Evolutionary conservation across 2,888 invertebrate species (phyloP), one percentile per base, ranked within the genome.

Genomic region (Lacanobia wlatinum): DNA sequence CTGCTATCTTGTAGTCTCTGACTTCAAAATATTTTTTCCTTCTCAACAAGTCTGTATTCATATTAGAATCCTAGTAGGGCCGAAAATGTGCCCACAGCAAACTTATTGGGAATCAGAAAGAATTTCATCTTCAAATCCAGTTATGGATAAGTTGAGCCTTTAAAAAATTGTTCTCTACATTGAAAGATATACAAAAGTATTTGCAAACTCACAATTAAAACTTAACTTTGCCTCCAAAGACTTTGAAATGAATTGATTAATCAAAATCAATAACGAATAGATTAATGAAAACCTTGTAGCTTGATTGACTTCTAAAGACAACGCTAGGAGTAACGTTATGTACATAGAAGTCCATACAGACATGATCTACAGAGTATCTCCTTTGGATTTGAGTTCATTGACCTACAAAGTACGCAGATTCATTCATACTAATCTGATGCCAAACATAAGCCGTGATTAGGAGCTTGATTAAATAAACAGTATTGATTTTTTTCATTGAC

Each of bases 361-460:
- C 62, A 63, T 73, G 62, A 65, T 79, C 48, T 53, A 34, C 34
- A 53, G n/a, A 69, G 52, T 80, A 80, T 50, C 66, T 80, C 50
- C 50, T 70, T 56, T 18, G 55, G 62, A 70, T 73, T 73, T 23
- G 34, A 82, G 86, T 84, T 84, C 86, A 70, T 76, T 86, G 82
- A 65, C 79, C 76, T 63, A 76, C 68, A 59, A 66, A 75, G 70
- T 77, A 76, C 74, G 74, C 50, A 50, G 63, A 72, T 80, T 83
- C 80, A 80, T 80, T 83, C 69, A 83, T 74, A 52, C 59, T 64
- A 70, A 73, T 53, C 59, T 66, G 50, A 74, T 74, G 84, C 66
- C 52, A 74, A 80, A 80, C 66, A 53, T 50, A 34, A 58, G 2
- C 60, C 8, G 53, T 61, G 60, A 83, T 78, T 73, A 68, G 46